A percentile compares a stretch with the other conserved stretches of the same genome.
phyloP scores from a whole-genome alignment of 2,888 invertebrate species.

The Phrixothrix hirtus region DNA sequence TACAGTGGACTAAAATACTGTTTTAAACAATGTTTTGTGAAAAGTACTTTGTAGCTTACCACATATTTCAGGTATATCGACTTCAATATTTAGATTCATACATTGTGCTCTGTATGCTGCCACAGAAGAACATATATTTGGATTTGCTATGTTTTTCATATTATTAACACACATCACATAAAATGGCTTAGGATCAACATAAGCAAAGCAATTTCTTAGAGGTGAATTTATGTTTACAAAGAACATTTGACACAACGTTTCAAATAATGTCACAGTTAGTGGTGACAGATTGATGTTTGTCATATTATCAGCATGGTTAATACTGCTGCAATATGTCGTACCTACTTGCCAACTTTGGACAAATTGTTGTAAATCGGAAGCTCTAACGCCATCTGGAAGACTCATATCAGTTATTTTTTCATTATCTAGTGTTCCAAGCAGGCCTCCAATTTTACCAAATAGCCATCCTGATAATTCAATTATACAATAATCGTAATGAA shows the following conservation, averaged over 20 bases:
- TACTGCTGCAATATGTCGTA: conserved; percentile 10
- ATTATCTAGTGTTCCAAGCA: conserved; percentile 84
- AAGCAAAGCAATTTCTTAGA: conserved; percentile 65
- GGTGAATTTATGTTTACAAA: conserved; percentile 67
- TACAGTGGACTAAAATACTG: conserved; percentile 36
- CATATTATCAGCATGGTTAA: conserved; percentile 10
- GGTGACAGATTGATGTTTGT: conserved; percentile 14
- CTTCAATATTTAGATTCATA: conserved; percentile 65
- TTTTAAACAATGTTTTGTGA: neutral
- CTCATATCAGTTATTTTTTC: conserved; percentile 76
- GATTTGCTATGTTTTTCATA: conserved; percentile 46
- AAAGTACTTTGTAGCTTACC: conserved; percentile 59
- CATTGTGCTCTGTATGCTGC: conserved; percentile 78
- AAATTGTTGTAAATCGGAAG: conserved; percentile 56
- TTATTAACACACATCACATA: conserved; percentile 61
- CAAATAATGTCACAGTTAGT: conserved; percentile 34
- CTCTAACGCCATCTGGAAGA: conserved; percentile 61
- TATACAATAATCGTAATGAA: conserved; percentile 63
- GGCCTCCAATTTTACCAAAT: conserved; percentile 78
- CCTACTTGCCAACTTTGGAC: conserved; percentile 62
- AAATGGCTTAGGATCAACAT: conserved; percentile 65
- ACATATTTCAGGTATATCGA: conserved; percentile 75
- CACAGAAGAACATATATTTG: conserved; percentile 71
- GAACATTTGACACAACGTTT: conserved; percentile 61
- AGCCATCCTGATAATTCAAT: conserved; percentile 75